These are phyloP conservation scores for Protonibea diacanthus DNA, from an alignment of 2,797 vertebrate genomes.

Conservation along the genomic window DNA sequence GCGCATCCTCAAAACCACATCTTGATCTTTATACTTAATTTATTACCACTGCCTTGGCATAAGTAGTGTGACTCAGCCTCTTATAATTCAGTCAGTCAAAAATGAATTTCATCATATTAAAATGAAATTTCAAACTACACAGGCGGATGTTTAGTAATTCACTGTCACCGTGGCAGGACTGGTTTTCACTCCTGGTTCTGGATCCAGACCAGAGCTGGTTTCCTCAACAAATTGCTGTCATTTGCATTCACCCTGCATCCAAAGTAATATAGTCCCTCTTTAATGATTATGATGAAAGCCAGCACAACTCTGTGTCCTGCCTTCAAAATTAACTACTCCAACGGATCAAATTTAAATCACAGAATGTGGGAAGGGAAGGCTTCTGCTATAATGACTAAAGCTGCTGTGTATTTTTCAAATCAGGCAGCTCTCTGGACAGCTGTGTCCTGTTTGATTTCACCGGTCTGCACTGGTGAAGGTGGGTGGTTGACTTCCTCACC, in stretches of 20 bases:
- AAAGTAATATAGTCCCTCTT: slow-evolving; percentile 12
- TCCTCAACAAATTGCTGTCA: slow-evolving; percentile 22
- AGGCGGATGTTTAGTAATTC: slow-evolving; percentile 3
- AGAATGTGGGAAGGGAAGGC: neutral
- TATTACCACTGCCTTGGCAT: slow-evolving; percentile 25
- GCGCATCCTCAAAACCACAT: slow-evolving; percentile 22
- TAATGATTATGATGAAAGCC: slow-evolving; percentile 27
- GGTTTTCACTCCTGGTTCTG: slow-evolving; percentile 16
- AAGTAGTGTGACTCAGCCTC: slow-evolving; percentile 34
- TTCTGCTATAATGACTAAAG: neutral
- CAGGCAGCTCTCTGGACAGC: slow-evolving; percentile 21
- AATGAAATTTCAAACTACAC: slow-evolving; percentile 38
- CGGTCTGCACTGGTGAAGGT: slow-evolving; percentile 7
- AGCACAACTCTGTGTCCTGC: slow-evolving; percentile 3
- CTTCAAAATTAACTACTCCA: slow-evolving; percentile 19
- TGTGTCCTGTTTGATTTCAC: slow-evolving; percentile 23
- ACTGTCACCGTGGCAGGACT: slow-evolving; percentile 1
- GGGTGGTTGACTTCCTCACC: slow-evolving; percentile 43
- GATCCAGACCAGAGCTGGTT: slow-evolving; percentile 5
- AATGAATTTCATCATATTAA: slow-evolving; percentile 44
- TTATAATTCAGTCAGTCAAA: slow-evolving; percentile 36
- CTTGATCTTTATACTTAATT: slow-evolving; percentile 46
- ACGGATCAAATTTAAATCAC: slow-evolving; percentile 13
- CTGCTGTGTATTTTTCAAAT: slow-evolving; percentile 1
- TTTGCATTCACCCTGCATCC: slow-evolving; percentile 42